Evolutionary conservation across 2,888 invertebrate species (phyloP).

Genomic region (Aporophyla lueneburgensis): DNA sequence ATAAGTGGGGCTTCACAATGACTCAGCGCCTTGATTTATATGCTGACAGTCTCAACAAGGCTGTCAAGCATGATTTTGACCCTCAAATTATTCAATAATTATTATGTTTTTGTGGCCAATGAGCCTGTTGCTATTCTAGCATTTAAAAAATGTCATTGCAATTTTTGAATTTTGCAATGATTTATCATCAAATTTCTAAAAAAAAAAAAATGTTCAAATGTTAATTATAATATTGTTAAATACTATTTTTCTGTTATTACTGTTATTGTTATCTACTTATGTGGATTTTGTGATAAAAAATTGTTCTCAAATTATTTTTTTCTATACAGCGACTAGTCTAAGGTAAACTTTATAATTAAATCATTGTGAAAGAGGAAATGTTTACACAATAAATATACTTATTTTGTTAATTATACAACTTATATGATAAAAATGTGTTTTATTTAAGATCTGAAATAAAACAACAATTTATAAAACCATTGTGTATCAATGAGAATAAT

Average conservation of each 20-base stretch:
- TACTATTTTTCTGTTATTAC: slow-evolving; percentile 23
- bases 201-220: not conserved
- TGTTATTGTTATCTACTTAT: slow-evolving; percentile 3
- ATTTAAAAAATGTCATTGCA: slow-evolving; percentile 24
- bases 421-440: slow-evolving; percentile 57
- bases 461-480: slow-evolving; percentile 85
- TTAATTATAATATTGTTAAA: slow-evolving; percentile 22
- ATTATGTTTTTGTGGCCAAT: not conserved
- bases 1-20: slow-evolving; percentile 99
- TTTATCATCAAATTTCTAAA: not conserved
- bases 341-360: not conserved
- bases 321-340: not conserved
- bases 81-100: slow-evolving; percentile 77
- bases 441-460: slow-evolving; percentile 77
- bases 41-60: slow-evolving; percentile 92
- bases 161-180: not conserved
- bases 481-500: slow-evolving; percentile 89
- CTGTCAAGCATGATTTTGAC: slow-evolving; percentile 78
- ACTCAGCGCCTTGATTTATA: slow-evolving; percentile 98
- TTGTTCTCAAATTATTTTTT: slow-evolving; percentile 19
- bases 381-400: slow-evolving; percentile 16
- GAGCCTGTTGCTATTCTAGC: not conserved
- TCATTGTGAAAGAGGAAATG: not conserved
- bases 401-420: slow-evolving; percentile 52
- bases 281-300: slow-evolving; percentile 1